Percentiles rank a stretch among this genome's conserved stretches.
phyloP scores from a whole-genome alignment of 2,113 vertebrate species.

The Lepisosteus oculatus region DNA sequence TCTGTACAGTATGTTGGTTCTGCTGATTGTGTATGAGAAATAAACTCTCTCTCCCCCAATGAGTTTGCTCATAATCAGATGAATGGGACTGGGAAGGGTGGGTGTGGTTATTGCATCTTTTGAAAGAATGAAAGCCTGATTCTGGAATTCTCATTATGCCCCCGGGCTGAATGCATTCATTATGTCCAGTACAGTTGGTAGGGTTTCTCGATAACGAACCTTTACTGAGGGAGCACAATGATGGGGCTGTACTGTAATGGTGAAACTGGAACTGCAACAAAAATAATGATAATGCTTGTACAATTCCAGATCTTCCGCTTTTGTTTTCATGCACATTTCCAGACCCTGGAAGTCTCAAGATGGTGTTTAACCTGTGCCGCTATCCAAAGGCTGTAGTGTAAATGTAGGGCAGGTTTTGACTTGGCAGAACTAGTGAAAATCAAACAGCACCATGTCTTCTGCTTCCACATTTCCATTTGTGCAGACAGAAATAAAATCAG shows the following conservation, averaged over 20 bases:
- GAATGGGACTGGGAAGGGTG: not conserved
- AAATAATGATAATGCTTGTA: no score
- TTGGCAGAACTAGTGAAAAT: no score
- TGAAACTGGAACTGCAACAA: not conserved
- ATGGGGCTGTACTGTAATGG: not conserved
- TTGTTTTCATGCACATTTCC: no score
- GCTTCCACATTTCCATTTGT: not conserved
- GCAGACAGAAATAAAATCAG: not conserved
- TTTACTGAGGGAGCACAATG: not conserved
- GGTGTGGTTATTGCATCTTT: not conserved
- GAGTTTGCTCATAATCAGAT: not conserved
- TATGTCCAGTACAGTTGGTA: constrained; percentile 8
- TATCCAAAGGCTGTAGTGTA: no score
- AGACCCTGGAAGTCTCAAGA: no score
- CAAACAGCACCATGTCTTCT: not conserved
- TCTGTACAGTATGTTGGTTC: not conserved
- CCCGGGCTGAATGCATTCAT: constrained; percentile 16
- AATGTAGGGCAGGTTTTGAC: no score
- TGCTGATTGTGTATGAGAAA: not conserved
- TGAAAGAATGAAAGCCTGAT: not conserved
- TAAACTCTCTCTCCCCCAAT: not conserved
- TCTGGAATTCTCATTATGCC: constrained; percentile 14
- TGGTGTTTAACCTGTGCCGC: no score
- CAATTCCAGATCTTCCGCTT: no score
- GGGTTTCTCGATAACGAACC: constrained; percentile 12